Base-by-base conservation (phyloP, 2,888 invertebrate genomes). In the Operophtera brumata region DNA sequence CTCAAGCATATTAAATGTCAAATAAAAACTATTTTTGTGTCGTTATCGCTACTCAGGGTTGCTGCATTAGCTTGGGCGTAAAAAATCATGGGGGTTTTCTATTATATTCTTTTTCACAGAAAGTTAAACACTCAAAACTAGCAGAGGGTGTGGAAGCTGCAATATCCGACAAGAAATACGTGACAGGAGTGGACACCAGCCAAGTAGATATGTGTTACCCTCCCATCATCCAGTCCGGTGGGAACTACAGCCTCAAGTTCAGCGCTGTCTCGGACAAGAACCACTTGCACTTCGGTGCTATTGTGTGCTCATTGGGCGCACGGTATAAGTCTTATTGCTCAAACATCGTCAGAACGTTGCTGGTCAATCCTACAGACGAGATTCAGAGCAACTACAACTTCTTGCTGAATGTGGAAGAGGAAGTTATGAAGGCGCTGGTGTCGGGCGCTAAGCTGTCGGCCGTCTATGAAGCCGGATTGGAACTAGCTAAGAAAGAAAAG, bases 321-420 rank as follows among this genome's bases (percentile, higher is more conserved):
- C 93, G 99, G 53, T 99, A 99, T 84, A 98, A 98, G 83, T 96
- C 96, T 0, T 99, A 99, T 78, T 99, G 99, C 83, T 98, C 99
- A 0, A 99, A 99, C 80, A 96, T 99, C 67, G 96, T 97, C 9
- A 93, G 99, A 56, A 99, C 99, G 10, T 91, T 99, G 68, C 91
- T 99, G 71, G 98, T 99, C 3, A 98, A 99, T 87, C 99, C 99
- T 0, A 94, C 92, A 4, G 93, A 94, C 54, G 91, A 91, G 59
- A 87, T 94, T 57, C 93, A 97, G 89, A 94, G 94, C 59, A 96
- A 96, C 82, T 99, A 99, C 78, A 97, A 97, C 77, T 96, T 98
- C 75, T 90, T 99, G 34, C 86, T 99, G 2, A 94, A 93, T 73
- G 84, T 98, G 12, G 96, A 99, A 82, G 98, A 99, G 68, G 97